phyloP scores from a whole-genome alignment of 2,113 vertebrate species.

The Bufo gargarizans region DNA sequence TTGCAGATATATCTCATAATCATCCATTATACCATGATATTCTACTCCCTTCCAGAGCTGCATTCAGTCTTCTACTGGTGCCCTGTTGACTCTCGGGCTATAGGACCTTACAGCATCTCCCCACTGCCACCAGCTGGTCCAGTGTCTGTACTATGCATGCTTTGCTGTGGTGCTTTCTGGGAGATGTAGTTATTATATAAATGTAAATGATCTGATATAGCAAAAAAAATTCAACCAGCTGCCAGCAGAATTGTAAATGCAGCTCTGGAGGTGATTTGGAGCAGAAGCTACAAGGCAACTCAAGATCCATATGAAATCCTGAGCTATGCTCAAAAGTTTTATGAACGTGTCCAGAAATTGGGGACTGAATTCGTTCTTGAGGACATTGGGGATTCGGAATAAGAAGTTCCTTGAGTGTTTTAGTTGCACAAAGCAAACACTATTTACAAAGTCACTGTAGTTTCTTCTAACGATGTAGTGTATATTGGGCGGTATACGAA shows the following conservation, averaged over 20 bases:
- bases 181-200: neutral
- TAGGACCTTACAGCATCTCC: neutral
- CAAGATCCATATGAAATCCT: neutral
- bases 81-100: neutral
- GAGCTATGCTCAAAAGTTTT: too few relatives aligned
- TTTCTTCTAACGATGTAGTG: neutral
- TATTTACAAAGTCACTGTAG: neutral
- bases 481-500: neutral
- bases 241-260: neutral
- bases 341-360: too few relatives aligned
- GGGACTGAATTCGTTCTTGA: neutral
- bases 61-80: neutral
- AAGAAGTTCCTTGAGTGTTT: neutral
- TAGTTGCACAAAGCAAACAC: neutral
- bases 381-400: neutral
- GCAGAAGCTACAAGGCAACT: neutral
- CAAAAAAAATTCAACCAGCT: too few relatives aligned
- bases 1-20: too few relatives aligned
- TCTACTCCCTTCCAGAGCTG: neutral
- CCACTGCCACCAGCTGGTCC: neutral
- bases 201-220: neutral
- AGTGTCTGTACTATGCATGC: neutral
- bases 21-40: too few relatives aligned
- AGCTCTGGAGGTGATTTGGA: neutral
- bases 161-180: neutral